Evolutionary conservation across 2,888 invertebrate genomes (phyloP).

Genomic region (Serripes groenlandicus): DNA sequence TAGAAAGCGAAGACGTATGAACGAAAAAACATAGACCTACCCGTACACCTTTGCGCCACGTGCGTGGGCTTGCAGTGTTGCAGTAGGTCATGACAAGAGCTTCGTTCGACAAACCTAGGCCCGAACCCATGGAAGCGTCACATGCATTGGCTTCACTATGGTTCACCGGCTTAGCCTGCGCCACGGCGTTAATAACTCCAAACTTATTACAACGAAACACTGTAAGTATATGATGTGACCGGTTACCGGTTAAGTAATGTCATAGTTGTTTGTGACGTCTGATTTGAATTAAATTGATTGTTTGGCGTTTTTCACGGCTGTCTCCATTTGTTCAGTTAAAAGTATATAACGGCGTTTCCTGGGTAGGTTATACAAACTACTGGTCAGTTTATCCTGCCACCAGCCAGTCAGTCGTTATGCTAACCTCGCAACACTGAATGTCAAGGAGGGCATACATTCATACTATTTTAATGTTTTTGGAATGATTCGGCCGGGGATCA

Average conservation of each 20-base stretch:
- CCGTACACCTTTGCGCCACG: slow-evolving; percentile 15
- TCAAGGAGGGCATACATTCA: too few relatives aligned
- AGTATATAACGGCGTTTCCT: too few relatives aligned
- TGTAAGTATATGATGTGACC: too few relatives aligned
- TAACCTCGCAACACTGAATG: too few relatives aligned
- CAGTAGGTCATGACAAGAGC: slow-evolving; percentile 14
- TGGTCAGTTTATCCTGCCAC: too few relatives aligned
- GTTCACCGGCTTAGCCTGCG: not conserved
- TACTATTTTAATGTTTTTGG: too few relatives aligned
- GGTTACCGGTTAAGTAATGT: too few relatives aligned
- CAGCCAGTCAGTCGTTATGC: too few relatives aligned
- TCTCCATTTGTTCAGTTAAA: too few relatives aligned
- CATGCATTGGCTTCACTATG: not conserved
- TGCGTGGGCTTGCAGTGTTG: not conserved
- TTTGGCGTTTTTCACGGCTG: too few relatives aligned
- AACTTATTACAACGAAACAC: not conserved
- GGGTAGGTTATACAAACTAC: too few relatives aligned
- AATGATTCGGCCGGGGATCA: too few relatives aligned
- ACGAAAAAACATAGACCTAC: not conserved
- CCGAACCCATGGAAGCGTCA: not conserved
- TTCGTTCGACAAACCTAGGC: slow-evolving; percentile 7
- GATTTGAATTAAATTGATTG: not conserved
- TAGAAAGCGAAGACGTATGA: not conserved
- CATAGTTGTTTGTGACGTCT: not conserved
- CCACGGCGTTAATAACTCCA: not conserved